Conservation (phyloP, 2,888 invertebrate species). For the Rhogogaster chlorosoma region DNA sequence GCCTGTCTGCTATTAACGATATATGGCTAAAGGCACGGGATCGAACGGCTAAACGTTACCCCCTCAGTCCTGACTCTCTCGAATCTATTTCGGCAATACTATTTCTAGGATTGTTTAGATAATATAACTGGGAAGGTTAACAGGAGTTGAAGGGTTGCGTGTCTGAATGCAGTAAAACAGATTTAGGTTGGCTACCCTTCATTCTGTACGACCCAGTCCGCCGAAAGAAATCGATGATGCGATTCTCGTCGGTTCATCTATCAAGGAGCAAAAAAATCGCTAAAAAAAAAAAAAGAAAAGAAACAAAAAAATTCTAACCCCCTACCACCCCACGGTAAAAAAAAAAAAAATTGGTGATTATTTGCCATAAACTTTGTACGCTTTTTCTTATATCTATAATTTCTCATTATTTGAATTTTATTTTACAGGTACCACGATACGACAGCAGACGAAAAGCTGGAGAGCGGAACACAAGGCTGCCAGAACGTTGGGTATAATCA, state of each 20-base stretch:
- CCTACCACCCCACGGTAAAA: background rate
- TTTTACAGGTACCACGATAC: slow-evolving; percentile 84
- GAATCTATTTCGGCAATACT: slow-evolving; percentile 45
- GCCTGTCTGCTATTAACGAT: too few species aligned
- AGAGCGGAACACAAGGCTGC: slow-evolving; percentile 95
- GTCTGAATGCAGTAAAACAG: slow-evolving; percentile 64
- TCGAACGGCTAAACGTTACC: background rate
- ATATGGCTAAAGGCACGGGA: background rate
- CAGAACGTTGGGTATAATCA: slow-evolving; percentile 96
- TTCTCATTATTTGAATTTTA: background rate
- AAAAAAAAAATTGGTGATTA: background rate
- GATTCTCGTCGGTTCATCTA: slow-evolving; percentile 5
- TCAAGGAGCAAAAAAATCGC: background rate
- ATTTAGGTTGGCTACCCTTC: slow-evolving; percentile 66
- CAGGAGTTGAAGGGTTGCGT: slow-evolving; percentile 62
- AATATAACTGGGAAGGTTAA: slow-evolving; percentile 57
- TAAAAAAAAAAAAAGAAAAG: background rate
- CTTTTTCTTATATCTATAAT: background rate
- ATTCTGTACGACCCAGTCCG: background rate
- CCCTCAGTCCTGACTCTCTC: background rate
- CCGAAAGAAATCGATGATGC: slow-evolving; percentile 32
- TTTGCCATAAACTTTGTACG: background rate
- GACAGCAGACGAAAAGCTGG: slow-evolving; percentile 89
- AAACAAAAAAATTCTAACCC: background rate
- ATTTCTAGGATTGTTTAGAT: slow-evolving; percentile 63